Evolutionary conservation across 2,888 invertebrate species (phyloP).

Genomic region (Taphrorychus bicolor): DNA sequence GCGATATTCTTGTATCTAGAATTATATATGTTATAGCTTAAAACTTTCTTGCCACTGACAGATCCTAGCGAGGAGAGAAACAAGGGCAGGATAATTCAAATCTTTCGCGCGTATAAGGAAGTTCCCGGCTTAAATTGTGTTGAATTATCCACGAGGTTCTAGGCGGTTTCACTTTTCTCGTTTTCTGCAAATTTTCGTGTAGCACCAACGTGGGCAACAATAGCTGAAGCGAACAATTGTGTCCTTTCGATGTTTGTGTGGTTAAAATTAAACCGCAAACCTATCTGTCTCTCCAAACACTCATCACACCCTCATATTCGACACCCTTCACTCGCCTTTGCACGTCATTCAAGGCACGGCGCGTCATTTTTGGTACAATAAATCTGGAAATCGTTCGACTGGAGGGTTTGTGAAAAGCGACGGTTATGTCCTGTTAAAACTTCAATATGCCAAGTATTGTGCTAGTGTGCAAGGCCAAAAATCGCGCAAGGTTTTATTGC

Average conservation of each 20-base stretch:
- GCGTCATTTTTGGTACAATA: conserved; percentile 41
- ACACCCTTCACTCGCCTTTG: conserved; percentile 42
- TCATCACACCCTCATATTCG: conserved; percentile 41
- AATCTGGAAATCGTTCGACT: conserved; percentile 39
- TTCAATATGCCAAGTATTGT: conserved; percentile 30
- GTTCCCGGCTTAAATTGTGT: background rate
- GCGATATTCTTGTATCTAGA: conserved; percentile 1
- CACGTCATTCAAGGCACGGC: conserved; percentile 40
- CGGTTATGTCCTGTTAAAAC: conserved; percentile 27
- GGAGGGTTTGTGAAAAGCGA: conserved; percentile 39
- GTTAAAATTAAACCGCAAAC: conserved; percentile 37
- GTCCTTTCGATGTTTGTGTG: conserved; percentile 33
- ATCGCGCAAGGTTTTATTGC: background rate
- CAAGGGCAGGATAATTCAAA: conserved; percentile 19
- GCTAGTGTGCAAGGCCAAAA: conserved; percentile 30
- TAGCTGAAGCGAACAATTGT: conserved; percentile 32
- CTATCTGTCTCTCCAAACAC: conserved; percentile 41
- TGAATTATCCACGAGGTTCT: background rate
- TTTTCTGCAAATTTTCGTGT: too few species aligned
- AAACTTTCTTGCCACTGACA: conserved; percentile 11
- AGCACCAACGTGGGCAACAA: conserved; percentile 8
- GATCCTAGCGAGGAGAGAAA: conserved; percentile 11
- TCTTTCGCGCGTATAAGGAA: conserved; percentile 19
- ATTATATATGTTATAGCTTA: conserved; percentile 5
- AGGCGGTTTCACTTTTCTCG: background rate